Conservation (phyloP, 2,113 vertebrate genomes). For the Myxocyprinus asiaticus region DNA sequence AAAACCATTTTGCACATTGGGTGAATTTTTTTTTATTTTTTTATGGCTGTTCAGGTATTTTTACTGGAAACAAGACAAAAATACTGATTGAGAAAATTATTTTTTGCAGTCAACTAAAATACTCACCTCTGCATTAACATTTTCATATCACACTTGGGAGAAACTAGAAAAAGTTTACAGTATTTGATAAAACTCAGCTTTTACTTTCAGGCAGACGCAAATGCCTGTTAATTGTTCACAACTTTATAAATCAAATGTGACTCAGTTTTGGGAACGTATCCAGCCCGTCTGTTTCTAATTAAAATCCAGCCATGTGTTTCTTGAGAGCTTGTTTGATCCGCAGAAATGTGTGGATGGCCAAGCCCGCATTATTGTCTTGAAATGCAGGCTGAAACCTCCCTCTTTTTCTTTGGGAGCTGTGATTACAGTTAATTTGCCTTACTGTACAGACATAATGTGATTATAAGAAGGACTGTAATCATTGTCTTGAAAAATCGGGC, state of each 20-base stretch:
- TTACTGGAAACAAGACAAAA: too few relatives aligned
- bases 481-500: slow-evolving; percentile 34
- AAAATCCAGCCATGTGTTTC: slow-evolving; percentile 52
- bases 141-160: too few relatives aligned
- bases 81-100: neutral
- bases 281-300: slow-evolving; percentile 68
- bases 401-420: slow-evolving; percentile 54
- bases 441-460: slow-evolving; percentile 50
- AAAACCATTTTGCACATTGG: too few relatives aligned
- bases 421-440: slow-evolving; percentile 61
- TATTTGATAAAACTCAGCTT: neutral
- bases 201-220: slow-evolving; percentile 58
- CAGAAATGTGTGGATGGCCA: slow-evolving; percentile 29
- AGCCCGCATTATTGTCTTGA: slow-evolving; percentile 55
- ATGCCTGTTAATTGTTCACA: slow-evolving; percentile 69
- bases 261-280: slow-evolving; percentile 59
- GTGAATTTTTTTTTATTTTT: too few relatives aligned
- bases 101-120: too few relatives aligned
- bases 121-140: too few relatives aligned
- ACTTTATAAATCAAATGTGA: slow-evolving; percentile 63
- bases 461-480: slow-evolving; percentile 54
- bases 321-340: slow-evolving; percentile 48
- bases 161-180: too few relatives aligned
- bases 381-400: slow-evolving; percentile 46
- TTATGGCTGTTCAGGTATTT: too few relatives aligned